A percentile compares a stretch with the other conserved stretches of the same genome.
Evolutionary conservation across 2,113 vertebrate species (phyloP).

Genomic region (Pseudorectes ferrugineus): DNA sequence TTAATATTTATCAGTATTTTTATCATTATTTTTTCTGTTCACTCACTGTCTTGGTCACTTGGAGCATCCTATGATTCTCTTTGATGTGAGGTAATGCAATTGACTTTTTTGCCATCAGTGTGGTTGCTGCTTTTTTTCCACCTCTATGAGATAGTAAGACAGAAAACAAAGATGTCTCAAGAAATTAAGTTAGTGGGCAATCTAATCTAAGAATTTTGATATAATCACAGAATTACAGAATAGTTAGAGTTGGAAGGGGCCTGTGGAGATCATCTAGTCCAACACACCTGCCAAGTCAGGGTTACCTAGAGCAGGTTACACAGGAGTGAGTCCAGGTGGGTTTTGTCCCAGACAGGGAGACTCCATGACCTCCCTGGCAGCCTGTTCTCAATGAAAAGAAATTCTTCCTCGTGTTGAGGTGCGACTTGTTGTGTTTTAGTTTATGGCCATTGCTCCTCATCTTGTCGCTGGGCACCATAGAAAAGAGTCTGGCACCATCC

Average conservation of each 20-base stretch:
- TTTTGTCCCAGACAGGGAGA: neutral
- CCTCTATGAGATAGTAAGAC: neutral
- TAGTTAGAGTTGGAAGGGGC: neutral
- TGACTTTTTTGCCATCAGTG: neutral
- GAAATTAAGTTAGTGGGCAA: neutral
- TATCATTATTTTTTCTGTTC: neutral
- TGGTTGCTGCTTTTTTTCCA: neutral
- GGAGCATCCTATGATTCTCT: neutral
- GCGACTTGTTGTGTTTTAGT: neutral
- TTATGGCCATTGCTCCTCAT: neutral
- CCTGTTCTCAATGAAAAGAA: neutral
- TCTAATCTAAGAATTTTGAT: neutral
- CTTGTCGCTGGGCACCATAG: too few relatives aligned
- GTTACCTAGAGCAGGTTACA: neutral
- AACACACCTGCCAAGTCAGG: neutral
- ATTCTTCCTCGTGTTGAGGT: neutral
- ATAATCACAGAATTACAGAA: neutral
- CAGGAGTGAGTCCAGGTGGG: neutral
- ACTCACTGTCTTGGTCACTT: neutral
- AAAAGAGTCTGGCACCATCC: neutral
- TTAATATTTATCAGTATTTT: neutral
- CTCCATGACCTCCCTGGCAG: neutral
- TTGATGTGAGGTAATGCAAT: neutral
- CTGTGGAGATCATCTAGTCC: neutral
- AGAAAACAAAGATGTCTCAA: neutral